Conservation (phyloP, 2,113 vertebrate species). For the Lutjanus erythropterus region DNA sequence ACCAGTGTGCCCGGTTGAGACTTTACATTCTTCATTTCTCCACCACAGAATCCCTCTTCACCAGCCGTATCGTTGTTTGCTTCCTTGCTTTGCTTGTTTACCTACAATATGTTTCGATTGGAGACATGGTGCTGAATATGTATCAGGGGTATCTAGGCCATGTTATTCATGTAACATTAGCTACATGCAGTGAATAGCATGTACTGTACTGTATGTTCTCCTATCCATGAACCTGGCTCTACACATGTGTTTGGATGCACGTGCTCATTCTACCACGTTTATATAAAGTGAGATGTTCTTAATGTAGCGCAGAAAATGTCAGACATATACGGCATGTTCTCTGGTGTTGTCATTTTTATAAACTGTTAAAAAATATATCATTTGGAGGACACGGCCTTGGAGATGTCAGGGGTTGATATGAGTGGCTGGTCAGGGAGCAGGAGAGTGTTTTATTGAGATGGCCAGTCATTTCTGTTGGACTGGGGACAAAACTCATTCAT, state of each 20-base stretch:
- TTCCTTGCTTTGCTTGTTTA: constrained; percentile 29
- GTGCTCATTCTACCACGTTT: constrained; percentile 15
- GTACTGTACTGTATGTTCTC: constrained; percentile 15
- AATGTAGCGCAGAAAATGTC: constrained; percentile 4
- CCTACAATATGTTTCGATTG: constrained; percentile 16
- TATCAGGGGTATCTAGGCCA: constrained; percentile 59
- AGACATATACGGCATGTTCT: constrained; percentile 12
- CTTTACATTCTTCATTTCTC: constrained; percentile 8
- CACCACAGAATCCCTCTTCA: neutral
- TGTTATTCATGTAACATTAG: constrained; percentile 67
- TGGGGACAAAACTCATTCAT: constrained; percentile 34
- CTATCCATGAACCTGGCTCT: constrained; percentile 14
- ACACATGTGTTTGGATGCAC: constrained; percentile 49
- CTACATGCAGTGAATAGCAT: constrained; percentile 27
- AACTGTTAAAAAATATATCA: constrained; percentile 25
- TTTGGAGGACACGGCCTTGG: constrained; percentile 49
- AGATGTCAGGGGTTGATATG: constrained; percentile 39
- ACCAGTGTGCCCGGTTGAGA: neutral
- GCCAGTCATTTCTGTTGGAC: neutral
- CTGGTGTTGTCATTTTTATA: constrained; percentile 44
- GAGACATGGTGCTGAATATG: constrained; percentile 46
- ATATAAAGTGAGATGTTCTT: neutral
- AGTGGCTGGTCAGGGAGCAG: constrained; percentile 27
- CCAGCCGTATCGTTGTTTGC: constrained; percentile 1
- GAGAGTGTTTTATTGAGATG: constrained; percentile 33